Evolutionary conservation across 2,888 invertebrate genomes (phyloP).

Genomic region (Raillietiella orientalis): DNA sequence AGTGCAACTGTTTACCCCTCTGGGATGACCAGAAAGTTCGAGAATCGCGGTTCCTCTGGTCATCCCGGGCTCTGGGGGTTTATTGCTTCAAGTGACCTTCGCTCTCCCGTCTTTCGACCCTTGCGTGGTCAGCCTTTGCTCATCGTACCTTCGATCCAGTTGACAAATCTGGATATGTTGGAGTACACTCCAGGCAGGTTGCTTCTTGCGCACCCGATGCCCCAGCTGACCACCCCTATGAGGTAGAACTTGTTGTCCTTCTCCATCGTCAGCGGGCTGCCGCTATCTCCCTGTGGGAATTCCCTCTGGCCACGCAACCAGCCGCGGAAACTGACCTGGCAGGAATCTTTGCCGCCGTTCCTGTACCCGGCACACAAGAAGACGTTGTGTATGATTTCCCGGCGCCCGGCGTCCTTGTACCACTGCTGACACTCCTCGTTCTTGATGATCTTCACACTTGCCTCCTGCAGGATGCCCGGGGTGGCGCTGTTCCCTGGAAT

Average conservation of each 20-base stretch:
- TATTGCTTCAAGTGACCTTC: too few relatives aligned
- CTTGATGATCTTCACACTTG: constrained; percentile 29
- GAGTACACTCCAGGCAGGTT: constrained; percentile 8
- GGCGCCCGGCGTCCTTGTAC: constrained; percentile 59
- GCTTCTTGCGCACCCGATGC: constrained; percentile 8
- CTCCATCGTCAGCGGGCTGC: constrained; percentile 39
- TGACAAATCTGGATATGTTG: constrained; percentile 7
- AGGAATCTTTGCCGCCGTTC: constrained; percentile 30
- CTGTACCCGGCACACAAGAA: constrained; percentile 77
- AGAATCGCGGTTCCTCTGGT: too few relatives aligned
- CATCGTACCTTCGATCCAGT: too few relatives aligned
- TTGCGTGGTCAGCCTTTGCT: too few relatives aligned
- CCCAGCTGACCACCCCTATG: constrained; percentile 8
- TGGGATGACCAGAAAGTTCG: too few relatives aligned
- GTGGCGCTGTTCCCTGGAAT: constrained; percentile 23
- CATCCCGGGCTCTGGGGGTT: too few relatives aligned
- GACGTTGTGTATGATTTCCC: constrained; percentile 59
- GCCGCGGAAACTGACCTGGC: too few relatives aligned
- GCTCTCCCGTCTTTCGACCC: too few relatives aligned
- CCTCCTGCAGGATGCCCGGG: constrained; percentile 35
- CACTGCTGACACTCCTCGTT: constrained; percentile 70
- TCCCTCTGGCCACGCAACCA: too few relatives aligned
- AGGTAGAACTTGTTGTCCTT: constrained; percentile 6
- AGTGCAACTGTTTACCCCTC: too few relatives aligned
- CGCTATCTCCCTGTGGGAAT: constrained; percentile 24